A percentile compares a stretch with the other conserved stretches of the same genome.
Evolutionary conservation across 1,140 invertebrate species (phyloP).

Genomic region (Neomicropteryx cornuta): DNA sequence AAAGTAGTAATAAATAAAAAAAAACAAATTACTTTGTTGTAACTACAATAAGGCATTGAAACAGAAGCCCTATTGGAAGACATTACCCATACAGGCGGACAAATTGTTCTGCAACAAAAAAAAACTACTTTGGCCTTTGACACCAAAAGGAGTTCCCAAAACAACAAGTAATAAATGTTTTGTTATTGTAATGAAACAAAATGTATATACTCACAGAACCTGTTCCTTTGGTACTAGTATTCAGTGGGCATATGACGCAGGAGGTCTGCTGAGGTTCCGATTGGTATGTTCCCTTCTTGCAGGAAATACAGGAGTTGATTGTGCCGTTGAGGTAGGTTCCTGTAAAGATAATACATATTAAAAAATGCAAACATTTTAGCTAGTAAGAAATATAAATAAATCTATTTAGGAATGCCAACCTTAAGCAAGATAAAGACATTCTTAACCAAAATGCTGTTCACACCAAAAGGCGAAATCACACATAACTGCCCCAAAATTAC

Average conservation of each 20-base stretch:
- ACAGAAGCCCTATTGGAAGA: too few relatives aligned
- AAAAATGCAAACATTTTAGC: background rate
- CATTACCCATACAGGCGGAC: too few relatives aligned
- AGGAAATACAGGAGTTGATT: slow-evolving; percentile 74
- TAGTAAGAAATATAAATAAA: slow-evolving; percentile 2
- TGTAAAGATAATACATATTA: slow-evolving; percentile 17
- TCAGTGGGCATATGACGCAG: slow-evolving; percentile 82
- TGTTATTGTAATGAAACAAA: slow-evolving; percentile 1
- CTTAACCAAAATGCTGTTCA: too few relatives aligned
- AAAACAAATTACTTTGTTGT: too few relatives aligned
- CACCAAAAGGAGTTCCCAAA: slow-evolving; percentile 4
- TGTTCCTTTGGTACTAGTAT: slow-evolving; percentile 78
- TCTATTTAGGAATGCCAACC: too few relatives aligned
- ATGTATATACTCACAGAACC: slow-evolving; percentile 54
- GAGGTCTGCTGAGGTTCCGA: slow-evolving; percentile 78
- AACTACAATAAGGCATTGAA: too few relatives aligned
- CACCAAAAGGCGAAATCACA: too few relatives aligned
- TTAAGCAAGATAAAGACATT: too few relatives aligned
- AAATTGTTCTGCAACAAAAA: too few relatives aligned
- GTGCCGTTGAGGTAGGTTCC: slow-evolving; percentile 79
- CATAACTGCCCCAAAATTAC: too few relatives aligned
- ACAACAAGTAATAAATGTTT: slow-evolving; percentile 6
- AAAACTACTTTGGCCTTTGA: too few relatives aligned
- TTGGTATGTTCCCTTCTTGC: slow-evolving; percentile 89
- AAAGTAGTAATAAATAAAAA: too few relatives aligned